Conservation (phyloP, 1,140 invertebrate genomes). For the Brachionus koreanus region DNA sequence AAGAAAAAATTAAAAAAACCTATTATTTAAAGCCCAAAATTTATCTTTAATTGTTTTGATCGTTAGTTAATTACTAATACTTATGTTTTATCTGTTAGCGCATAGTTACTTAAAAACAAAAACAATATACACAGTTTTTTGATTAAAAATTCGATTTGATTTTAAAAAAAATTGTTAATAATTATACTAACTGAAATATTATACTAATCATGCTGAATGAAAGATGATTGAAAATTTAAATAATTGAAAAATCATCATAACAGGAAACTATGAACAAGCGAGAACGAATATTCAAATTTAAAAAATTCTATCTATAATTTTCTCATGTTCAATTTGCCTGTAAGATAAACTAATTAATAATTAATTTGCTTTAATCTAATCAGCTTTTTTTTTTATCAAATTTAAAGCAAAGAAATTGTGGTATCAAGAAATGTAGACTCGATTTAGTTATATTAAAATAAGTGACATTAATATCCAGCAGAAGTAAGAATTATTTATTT, state of each 20-base stretch:
- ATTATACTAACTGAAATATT: too few species aligned
- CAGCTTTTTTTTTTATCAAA: background rate
- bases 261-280: background rate
- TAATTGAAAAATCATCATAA: background rate
- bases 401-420: constrained; percentile 11
- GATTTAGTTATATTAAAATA: constrained; percentile 8
- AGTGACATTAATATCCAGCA: constrained; percentile 34
- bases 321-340: background rate
- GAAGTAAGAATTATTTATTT: background rate
- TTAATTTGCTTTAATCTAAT: background rate
- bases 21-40: background rate
- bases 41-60: background rate
- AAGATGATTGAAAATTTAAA: too few species aligned
- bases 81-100: background rate
- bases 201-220: too few species aligned
- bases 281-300: background rate
- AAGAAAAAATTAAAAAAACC: background rate
- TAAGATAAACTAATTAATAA: background rate
- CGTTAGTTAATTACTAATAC: background rate
- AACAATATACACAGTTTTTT: background rate
- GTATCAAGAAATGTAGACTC: constrained; percentile 44
- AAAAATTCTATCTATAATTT: constrained; percentile 11
- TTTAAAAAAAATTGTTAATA: background rate
- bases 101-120: background rate
- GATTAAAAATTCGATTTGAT: too few species aligned